A percentile compares a stretch with the other conserved stretches of the same genome.
phyloP scores from a whole-genome alignment of 2,797 vertebrate genomes.

The Molothrus ater region DNA sequence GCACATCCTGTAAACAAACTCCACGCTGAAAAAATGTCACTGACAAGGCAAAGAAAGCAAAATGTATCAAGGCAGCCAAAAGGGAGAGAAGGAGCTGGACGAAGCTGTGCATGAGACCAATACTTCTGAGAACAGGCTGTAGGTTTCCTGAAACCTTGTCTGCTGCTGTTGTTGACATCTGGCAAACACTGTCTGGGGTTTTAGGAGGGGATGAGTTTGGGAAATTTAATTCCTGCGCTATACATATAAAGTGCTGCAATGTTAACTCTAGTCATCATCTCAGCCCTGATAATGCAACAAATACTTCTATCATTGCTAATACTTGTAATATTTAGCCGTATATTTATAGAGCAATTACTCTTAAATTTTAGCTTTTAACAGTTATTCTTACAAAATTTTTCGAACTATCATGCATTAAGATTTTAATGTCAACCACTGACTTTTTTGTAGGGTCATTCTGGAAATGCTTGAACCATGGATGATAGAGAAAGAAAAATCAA shows the following conservation, averaged over 20 bases:
- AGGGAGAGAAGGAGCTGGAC: background rate
- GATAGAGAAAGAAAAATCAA: background rate
- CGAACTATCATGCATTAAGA: background rate
- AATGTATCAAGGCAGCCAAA: background rate
- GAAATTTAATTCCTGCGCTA: background rate
- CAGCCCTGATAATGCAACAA: background rate
- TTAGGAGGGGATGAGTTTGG: background rate
- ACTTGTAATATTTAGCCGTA: background rate
- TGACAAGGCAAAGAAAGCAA: background rate
- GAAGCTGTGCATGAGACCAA: background rate
- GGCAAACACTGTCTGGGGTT: background rate
- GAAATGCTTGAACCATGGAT: background rate
- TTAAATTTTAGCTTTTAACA: background rate
- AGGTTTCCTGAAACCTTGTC: background rate
- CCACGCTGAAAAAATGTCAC: background rate
- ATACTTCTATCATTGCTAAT: background rate
- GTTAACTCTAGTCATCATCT: background rate
- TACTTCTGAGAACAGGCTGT: background rate
- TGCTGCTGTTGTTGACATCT: background rate
- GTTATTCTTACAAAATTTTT: background rate
- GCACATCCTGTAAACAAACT: background rate
- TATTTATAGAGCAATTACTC: background rate
- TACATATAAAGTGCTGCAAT: background rate
- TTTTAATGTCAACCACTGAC: background rate
- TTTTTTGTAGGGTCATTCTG: background rate